Evolutionary conservation across 37 sponge, comb jelly and placozoan genomes (phyloP), one percentile per base, ranked within the genome.

Genomic region (Corticium candelabrum): DNA sequence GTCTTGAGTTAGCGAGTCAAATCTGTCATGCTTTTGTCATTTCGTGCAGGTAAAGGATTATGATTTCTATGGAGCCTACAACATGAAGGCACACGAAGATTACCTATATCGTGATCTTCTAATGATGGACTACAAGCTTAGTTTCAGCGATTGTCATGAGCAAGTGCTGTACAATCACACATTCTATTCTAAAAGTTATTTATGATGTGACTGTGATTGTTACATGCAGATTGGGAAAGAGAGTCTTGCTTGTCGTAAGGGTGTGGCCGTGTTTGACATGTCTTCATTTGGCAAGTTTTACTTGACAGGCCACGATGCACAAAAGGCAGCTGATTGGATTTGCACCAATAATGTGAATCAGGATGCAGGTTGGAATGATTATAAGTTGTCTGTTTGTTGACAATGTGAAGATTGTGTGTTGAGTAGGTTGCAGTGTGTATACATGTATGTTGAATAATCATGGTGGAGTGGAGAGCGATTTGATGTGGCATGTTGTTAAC

Each of bases 401-500:
- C n/a, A n/a, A n/a, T n/a, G n/a, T n/a, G n/a, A n/a, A n/a, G n/a
- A n/a, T n/a, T n/a, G n/a, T n/a, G n/a, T n/a, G n/a, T n/a, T n/a
- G n/a, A n/a, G 73, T 34, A 70, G 94, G 91, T 4, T 76, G 81
- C 32, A 78, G 84, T 34, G 86, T 90, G 15, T 85, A 87, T 62
- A 90, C 94, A 3, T 87, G 86, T 38, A 87, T 93, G 88, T 79
- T 93, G 76, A 93, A 93, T 76, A 68, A 82, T 1, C 62, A 78
- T 35, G 91, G 94, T 2, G 90, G 94, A n/a, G 80, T 68, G 38
- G 83, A 93, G 78, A 81, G 29, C 36, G 73, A 70, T 15, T 32
- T 70, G 21, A 21, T 50, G 15, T 50, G 21, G 11, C 62, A 50
- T 21, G 62, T 50, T 50, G 15, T 50, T 50, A 50, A 21, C n/a